Evolutionary conservation across 1,140 invertebrate genomes (phyloP), one percentile per base, ranked within the genome.

Genomic region (Trachelipus rathkii): DNA sequence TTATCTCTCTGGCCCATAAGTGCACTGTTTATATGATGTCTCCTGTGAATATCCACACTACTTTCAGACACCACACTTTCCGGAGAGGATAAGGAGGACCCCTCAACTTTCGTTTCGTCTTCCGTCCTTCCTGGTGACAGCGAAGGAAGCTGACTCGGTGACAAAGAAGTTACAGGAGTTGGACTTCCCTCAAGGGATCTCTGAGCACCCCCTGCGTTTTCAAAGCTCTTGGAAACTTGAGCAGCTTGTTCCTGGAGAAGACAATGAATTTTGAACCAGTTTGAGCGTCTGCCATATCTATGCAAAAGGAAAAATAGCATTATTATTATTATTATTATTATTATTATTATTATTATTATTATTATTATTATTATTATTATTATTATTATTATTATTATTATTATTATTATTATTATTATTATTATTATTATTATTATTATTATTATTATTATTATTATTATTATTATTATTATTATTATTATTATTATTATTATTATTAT

Each of bases 191-290:
- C 45, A n/a, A 68, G 9, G 24, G 66, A 10, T 69, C 76, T 5
- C 33, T 76, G 43, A 19, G 23, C 2, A 43, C 24, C 50, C 13
- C 71, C 44, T 33, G 53, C 33, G 13, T 71, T 71, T 43, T 79
- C 78, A 9, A 77, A 44, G 21, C 76, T 76, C 50, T 77, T 79
- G 69, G 44, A 50, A 24, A 81, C 71, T 68, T 78, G 75, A 19
- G 79, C 72, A 9, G 79, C 79, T 70, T 94, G 92, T 82, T 94
- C 92, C 85, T 86, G 84, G 44, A 86, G 83, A 9, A 86, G 80
- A 77, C 85, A 86, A 81, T 86, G 85, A 75, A 86, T 86, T 82
- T 86, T 86, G 82, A 86, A 86, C 85, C 85, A 86, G 81, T 86
- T 86, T 21, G 85, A 86, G 53, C 85, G 83, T n/a, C 85, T 82